Conservation (phyloP, 1,140 invertebrate species). For the Brachionus koreanus region DNA sequence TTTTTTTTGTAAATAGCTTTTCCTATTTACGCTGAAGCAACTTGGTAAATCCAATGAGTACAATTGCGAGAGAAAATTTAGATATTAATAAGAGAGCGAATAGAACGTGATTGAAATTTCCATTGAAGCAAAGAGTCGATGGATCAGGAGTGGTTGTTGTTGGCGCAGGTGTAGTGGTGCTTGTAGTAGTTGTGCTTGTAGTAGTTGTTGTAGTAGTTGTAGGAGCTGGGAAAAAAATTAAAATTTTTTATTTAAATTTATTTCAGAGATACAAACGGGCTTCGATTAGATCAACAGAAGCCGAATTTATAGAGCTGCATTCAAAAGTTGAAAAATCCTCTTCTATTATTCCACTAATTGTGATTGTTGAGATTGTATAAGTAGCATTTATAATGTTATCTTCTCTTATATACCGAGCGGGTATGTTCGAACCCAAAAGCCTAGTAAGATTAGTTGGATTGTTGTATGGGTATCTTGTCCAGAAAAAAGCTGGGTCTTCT, state of each 20-base stretch:
- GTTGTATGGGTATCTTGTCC: slow-evolving; percentile 12
- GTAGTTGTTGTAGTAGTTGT: slow-evolving; percentile 12
- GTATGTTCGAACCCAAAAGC: background rate
- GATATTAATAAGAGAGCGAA: slow-evolving; percentile 12
- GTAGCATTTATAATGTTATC: background rate
- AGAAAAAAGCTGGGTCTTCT: background rate
- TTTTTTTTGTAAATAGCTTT: background rate
- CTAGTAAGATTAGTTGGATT: background rate
- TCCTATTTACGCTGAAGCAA: slow-evolving; percentile 12
- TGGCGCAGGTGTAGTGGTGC: background rate
- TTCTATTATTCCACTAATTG: background rate
- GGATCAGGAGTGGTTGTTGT: slow-evolving; percentile 5
- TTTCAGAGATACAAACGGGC: background rate
- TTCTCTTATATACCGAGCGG: background rate
- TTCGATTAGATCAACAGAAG: background rate
- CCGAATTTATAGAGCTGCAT: background rate
- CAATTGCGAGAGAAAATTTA: background rate
- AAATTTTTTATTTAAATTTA: background rate
- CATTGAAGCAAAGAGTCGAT: slow-evolving; percentile 11
- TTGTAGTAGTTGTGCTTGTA: slow-evolving; percentile 1
- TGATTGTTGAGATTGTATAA: background rate
- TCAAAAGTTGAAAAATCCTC: slow-evolving; percentile 39
- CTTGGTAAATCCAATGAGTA: slow-evolving; percentile 29
- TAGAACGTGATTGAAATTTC: slow-evolving; percentile 28
- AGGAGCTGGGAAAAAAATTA: background rate